phyloP scores from a whole-genome alignment of 1,140 invertebrate species.

The Dendroctonus valens region DNA sequence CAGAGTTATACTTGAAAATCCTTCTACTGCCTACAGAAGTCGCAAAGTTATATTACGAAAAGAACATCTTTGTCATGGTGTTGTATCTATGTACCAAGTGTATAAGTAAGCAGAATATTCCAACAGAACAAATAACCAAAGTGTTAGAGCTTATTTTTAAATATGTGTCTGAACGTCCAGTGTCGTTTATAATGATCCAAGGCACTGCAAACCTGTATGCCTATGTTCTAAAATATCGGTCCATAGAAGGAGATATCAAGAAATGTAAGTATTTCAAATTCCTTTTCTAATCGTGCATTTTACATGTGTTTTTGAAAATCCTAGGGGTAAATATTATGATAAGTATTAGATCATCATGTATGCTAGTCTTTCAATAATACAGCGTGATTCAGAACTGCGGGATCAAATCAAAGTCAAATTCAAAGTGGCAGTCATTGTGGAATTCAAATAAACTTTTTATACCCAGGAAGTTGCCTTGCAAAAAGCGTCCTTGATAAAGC shows the following conservation, averaged over 20 bases:
- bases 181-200: constrained; percentile 5
- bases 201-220: constrained; percentile 25
- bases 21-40: constrained; percentile 27
- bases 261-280: constrained; percentile 12
- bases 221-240: constrained; percentile 20
- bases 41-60: constrained; percentile 35
- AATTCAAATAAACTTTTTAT: too few species aligned
- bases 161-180: constrained; percentile 3
- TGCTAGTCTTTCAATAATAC: too few species aligned
- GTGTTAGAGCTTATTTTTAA: constrained; percentile 24
- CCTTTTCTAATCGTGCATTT: too few species aligned
- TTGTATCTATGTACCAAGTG: constrained; percentile 12
- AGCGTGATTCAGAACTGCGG: too few species aligned
- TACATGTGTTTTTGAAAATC: too few species aligned
- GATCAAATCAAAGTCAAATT: too few species aligned
- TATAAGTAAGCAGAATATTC: constrained; percentile 5
- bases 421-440: too few species aligned
- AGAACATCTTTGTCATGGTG: constrained; percentile 22
- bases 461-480: too few species aligned
- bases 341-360: too few species aligned
- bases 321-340: too few species aligned
- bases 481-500: too few species aligned
- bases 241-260: constrained; percentile 8
- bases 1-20: constrained; percentile 32
- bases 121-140: constrained; percentile 1